Evolutionary conservation across 2,113 vertebrate species (phyloP).

Genomic region (Natator depressus): DNA sequence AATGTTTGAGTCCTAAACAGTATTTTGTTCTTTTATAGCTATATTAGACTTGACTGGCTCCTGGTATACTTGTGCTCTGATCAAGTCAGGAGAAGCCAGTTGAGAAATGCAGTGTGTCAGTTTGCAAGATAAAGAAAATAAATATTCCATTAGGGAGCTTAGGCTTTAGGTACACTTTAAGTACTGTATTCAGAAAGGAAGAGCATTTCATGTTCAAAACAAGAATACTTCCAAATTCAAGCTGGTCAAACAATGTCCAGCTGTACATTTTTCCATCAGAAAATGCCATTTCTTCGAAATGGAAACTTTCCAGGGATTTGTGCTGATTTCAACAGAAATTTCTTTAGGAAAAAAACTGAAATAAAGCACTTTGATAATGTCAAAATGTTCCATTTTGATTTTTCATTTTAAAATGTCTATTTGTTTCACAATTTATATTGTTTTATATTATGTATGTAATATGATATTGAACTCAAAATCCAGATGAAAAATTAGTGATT

Average conservation of each 20-base stretch:
- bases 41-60: not conserved
- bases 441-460: not conserved
- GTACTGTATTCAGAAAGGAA: not conserved
- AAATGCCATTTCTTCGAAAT: not conserved
- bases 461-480: too few relatives aligned
- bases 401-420: not conserved
- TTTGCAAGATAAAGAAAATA: not conserved
- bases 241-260: not conserved
- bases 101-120: not conserved
- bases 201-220: not conserved
- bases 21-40: not conserved
- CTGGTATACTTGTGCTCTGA: not conserved
- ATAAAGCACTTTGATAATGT: not conserved
- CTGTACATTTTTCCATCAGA: not conserved
- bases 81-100: not conserved
- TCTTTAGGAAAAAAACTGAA: not conserved
- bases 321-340: not conserved
- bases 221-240: not conserved
- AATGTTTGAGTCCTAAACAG: not conserved
- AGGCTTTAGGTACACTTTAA: not conserved
- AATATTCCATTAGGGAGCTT: not conserved
- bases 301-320: not conserved
- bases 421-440: not conserved
- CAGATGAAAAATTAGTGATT: not conserved
- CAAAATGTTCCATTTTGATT: not conserved